Evolutionary conservation across 2,888 invertebrate species (phyloP).

Genomic region (Stenchaetothrips biformis): DNA sequence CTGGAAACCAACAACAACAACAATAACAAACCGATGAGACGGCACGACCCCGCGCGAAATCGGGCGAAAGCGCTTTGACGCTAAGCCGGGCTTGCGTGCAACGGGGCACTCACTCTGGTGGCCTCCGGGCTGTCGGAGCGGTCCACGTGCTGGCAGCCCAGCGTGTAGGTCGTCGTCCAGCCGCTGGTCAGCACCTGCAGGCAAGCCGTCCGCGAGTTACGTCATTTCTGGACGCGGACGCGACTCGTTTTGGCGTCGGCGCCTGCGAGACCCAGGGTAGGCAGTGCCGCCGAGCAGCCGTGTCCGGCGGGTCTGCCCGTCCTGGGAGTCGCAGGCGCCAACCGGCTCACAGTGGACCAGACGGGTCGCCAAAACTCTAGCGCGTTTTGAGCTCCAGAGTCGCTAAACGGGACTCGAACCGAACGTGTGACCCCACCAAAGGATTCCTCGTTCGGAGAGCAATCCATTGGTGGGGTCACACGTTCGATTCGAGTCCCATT

Average conservation of each 20-base stretch:
- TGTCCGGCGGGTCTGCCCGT: background rate
- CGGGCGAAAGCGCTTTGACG: too few relatives aligned
- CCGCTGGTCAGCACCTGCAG: background rate
- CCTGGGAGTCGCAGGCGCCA: background rate
- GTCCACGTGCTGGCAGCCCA: conserved; percentile 11
- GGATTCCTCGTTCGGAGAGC: too few relatives aligned
- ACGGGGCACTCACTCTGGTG: background rate
- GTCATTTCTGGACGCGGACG: background rate
- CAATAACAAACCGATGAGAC: background rate
- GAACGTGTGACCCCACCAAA: too few relatives aligned
- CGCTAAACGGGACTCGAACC: too few relatives aligned
- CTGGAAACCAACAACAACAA: conserved; percentile 38
- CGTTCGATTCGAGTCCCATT: too few relatives aligned
- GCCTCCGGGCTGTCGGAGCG: background rate
- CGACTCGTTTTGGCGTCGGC: background rate
- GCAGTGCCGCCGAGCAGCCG: background rate
- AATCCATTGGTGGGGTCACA: too few relatives aligned
- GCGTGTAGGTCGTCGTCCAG: conserved; percentile 3
- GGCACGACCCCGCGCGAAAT: background rate
- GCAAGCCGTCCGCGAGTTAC: background rate
- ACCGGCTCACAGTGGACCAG: too few relatives aligned
- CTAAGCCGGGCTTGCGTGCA: background rate
- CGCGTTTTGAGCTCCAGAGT: too few relatives aligned
- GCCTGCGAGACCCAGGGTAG: background rate
- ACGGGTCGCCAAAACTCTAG: too few relatives aligned